These are phyloP conservation scores for Salvator merianae DNA, from an alignment of 2,113 vertebrate species.

Conservation along the genomic window DNA sequence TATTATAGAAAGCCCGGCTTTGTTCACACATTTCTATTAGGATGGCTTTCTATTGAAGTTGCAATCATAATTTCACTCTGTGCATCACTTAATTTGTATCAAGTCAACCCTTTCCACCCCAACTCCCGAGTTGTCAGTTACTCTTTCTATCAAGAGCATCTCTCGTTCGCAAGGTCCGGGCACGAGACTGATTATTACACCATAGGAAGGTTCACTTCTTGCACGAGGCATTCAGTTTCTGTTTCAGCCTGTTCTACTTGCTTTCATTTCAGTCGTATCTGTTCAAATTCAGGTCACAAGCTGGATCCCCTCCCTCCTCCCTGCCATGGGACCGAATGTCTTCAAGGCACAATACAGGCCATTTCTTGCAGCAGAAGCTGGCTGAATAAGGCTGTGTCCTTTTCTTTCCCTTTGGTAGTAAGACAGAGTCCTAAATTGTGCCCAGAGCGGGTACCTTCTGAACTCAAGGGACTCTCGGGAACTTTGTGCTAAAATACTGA, in stretches of 20 bases:
- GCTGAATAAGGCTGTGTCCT: not conserved
- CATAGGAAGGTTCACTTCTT: not conserved
- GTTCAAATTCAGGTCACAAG: not conserved
- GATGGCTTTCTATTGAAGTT: not conserved
- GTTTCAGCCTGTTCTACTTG: not conserved
- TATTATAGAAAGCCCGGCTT: not conserved
- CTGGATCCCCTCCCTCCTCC: too few species aligned
- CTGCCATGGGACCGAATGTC: not conserved
- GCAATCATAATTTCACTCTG: not conserved
- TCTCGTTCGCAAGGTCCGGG: not conserved
- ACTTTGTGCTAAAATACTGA: not conserved
- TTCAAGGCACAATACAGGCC: not conserved
- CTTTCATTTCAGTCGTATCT: not conserved
- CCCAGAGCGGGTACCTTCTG: not conserved
- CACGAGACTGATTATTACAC: not conserved
- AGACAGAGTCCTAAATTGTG: conserved; percentile 6
- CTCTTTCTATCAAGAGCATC: not conserved
- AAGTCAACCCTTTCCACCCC: not conserved
- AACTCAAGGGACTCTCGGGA: not conserved
- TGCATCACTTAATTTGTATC: conserved; percentile 1
- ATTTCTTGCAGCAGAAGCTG: not conserved
- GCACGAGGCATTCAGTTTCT: not conserved
- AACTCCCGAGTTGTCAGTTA: not conserved
- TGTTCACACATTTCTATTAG: not conserved
- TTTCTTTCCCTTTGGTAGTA: conserved; percentile 7